These are phyloP conservation scores for Campylomormyrus tamandua DNA, from an alignment of 2,113 vertebrate species.

Conservation along the genomic window DNA sequence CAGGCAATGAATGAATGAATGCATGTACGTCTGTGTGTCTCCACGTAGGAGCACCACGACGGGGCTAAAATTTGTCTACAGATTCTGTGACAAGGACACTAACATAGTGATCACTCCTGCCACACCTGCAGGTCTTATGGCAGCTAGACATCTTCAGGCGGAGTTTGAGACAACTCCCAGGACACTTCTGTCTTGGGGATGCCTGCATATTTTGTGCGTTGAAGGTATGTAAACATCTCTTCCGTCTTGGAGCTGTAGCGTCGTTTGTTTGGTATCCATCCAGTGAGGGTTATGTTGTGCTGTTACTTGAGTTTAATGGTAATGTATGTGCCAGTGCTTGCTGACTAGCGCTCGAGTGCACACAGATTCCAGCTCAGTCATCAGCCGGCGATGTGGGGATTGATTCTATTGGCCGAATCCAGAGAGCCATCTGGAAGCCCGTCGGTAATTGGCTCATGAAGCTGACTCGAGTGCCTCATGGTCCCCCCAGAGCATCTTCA, in stretches of 20 bases:
- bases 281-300: background rate
- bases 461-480: background rate
- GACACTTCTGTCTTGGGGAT: slow-evolving; percentile 89
- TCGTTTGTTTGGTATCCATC: background rate
- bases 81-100: background rate
- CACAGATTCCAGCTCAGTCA: background rate
- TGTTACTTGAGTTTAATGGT: background rate
- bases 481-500: slow-evolving; percentile 78
- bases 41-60: background rate
- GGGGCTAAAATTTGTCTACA: background rate
- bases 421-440: background rate
- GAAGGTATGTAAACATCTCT: slow-evolving; percentile 67
- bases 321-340: background rate
- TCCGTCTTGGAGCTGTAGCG: background rate
- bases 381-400: background rate
- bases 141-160: slow-evolving; percentile 95
- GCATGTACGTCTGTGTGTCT: background rate
- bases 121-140: slow-evolving; percentile 79
- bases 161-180: slow-evolving; percentile 86
- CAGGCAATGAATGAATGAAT: background rate
- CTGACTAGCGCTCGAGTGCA: background rate
- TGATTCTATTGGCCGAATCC: background rate
- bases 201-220: slow-evolving; percentile 96
- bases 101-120: background rate
- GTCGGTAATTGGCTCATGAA: background rate